Conservation (phyloP, 1,140 invertebrate genomes). For the Ips typographus region DNA sequence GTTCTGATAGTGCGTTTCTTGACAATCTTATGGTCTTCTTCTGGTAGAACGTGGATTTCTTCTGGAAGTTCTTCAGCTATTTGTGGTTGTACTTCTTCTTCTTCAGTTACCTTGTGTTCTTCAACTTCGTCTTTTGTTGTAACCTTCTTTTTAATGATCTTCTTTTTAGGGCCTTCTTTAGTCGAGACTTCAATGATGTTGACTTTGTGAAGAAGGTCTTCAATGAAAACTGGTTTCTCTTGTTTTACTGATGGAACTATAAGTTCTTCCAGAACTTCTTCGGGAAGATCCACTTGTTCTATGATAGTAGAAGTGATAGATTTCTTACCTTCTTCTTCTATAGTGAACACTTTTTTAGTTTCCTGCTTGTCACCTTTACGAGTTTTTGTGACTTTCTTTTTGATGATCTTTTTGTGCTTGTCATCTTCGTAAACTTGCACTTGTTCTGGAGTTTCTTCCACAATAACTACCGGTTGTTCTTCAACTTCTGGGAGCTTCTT, state of each 20-base stretch:
- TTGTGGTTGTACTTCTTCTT: constrained; percentile 12
- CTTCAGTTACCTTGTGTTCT: constrained; percentile 17
- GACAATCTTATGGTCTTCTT: constrained; percentile 52
- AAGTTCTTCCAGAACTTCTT: constrained; percentile 47
- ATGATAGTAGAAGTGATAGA: constrained; percentile 48
- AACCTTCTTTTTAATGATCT: constrained; percentile 44
- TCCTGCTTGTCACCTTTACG: constrained; percentile 43
- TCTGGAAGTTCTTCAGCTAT: constrained; percentile 46
- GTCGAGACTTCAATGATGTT: constrained; percentile 20
- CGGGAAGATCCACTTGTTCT: constrained; percentile 45
- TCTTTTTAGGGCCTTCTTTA: constrained; percentile 48
- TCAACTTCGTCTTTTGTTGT: constrained; percentile 38
- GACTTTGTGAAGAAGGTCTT: constrained; percentile 24
- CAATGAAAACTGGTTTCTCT: constrained; percentile 33
- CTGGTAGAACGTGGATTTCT: constrained; percentile 53
- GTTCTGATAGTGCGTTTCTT: constrained; percentile 49
- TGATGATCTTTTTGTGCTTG: constrained; percentile 43
- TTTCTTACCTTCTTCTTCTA: constrained; percentile 48
- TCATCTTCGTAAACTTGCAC: constrained; percentile 43
- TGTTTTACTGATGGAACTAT: constrained; percentile 52
- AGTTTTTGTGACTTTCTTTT: constrained; percentile 44
- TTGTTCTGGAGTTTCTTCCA: constrained; percentile 39
- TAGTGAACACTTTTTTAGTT: constrained; percentile 44
- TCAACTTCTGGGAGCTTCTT: constrained; percentile 48
- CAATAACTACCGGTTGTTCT: constrained; percentile 41